phyloP scores from a whole-genome alignment of 2,888 invertebrate genomes.

The Hyposoter dolosus region DNA sequence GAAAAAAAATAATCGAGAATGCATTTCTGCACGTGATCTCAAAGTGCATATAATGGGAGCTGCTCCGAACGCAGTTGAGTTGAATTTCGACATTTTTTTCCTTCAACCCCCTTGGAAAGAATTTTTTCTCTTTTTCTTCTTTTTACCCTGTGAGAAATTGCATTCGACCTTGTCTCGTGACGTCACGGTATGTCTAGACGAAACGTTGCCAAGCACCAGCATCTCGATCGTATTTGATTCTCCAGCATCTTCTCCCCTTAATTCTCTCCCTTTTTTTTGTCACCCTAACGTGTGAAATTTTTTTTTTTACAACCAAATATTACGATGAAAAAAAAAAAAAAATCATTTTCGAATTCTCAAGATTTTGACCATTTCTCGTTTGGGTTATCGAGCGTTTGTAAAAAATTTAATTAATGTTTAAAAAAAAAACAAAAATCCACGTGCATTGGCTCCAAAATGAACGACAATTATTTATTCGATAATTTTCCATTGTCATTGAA shows the following conservation, averaged over 20 bases:
- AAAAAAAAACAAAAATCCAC: neutral
- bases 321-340: neutral
- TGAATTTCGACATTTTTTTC: conserved; percentile 17
- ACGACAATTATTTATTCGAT: neutral
- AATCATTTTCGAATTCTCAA: neutral
- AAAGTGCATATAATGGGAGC: conserved; percentile 11
- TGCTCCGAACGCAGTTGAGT: conserved; percentile 26
- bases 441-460: neutral
- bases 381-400: neutral
- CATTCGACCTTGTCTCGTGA: conserved; percentile 81
- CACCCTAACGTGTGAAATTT: neutral
- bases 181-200: conserved; percentile 81
- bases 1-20: neutral
- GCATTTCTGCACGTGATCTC: neutral
- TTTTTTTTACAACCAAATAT: neutral
- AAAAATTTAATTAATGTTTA: neutral
- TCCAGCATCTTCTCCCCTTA: conserved; percentile 35
- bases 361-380: neutral
- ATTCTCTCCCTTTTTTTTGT: conserved; percentile 36
- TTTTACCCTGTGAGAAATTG: conserved; percentile 67
- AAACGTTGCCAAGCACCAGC: conserved; percentile 64
- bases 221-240: conserved; percentile 57
- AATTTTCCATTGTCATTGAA: neutral
- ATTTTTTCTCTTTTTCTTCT: neutral
- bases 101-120: conserved; percentile 3